These are phyloP conservation scores for Drosophila eugracilis DNA, from an alignment of 1,140 invertebrate genomes.

Conservation along the genomic window DNA sequence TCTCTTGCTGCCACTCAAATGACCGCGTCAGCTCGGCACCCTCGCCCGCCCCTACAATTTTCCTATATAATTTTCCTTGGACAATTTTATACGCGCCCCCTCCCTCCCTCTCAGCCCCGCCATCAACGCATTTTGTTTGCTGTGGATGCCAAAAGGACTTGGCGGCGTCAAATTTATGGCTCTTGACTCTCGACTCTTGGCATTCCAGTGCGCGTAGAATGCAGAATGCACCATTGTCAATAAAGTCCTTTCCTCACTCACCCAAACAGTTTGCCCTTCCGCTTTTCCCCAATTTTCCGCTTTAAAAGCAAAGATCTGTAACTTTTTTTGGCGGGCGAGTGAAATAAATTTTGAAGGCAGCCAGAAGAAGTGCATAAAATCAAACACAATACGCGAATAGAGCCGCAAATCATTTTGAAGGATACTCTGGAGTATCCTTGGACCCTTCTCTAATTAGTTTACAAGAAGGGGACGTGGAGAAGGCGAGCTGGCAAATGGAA, in stretches of 20 bases:
- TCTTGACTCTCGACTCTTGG: slow-evolving; percentile 45
- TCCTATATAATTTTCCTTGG: slow-evolving; percentile 5
- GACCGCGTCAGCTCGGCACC: slow-evolving; percentile 36
- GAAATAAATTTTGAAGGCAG: slow-evolving; percentile 10
- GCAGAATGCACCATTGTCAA: slow-evolving; percentile 43
- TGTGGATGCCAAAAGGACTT: slow-evolving; percentile 54
- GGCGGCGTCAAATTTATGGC: slow-evolving; percentile 57
- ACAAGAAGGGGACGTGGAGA: background rate
- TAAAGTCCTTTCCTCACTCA: slow-evolving; percentile 21
- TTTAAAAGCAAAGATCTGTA: slow-evolving; percentile 16
- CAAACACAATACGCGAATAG: slow-evolving; percentile 12
- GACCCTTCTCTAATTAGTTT: slow-evolving; percentile 9
- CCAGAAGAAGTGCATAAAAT: slow-evolving; percentile 35
- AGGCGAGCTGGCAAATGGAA: slow-evolving; percentile 1
- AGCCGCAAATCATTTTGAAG: slow-evolving; percentile 23
- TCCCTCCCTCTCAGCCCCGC: slow-evolving; percentile 9
- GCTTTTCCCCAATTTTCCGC: background rate
- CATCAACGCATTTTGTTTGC: slow-evolving; percentile 55
- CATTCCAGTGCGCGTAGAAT: slow-evolving; percentile 34
- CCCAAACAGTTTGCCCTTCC: too few relatives aligned
- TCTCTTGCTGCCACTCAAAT: slow-evolving; percentile 48
- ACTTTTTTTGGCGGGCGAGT: slow-evolving; percentile 12
- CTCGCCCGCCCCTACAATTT: slow-evolving; percentile 36
- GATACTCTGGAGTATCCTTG: slow-evolving; percentile 10
- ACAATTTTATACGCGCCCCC: slow-evolving; percentile 16